Conservation (phyloP, 2,888 invertebrate genomes). For the Hedychridium roseum region DNA sequence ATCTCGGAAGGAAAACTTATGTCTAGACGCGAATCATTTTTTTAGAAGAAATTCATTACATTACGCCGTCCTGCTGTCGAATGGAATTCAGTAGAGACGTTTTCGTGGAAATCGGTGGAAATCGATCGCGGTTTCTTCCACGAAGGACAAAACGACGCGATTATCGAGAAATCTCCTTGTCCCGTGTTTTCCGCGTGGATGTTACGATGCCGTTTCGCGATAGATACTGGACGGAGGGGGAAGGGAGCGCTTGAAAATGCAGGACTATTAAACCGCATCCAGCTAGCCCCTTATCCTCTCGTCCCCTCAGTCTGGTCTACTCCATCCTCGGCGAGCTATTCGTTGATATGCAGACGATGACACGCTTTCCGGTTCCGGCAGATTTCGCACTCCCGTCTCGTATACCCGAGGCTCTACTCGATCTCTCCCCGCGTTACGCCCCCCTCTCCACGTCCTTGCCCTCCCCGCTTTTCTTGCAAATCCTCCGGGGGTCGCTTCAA, state of each 20-base stretch:
- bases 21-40: no score
- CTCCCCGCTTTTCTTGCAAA: slow-evolving; percentile 38
- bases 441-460: no score
- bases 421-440: slow-evolving; percentile 16
- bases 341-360: slow-evolving; percentile 52
- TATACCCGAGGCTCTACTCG: slow-evolving; percentile 17
- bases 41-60: no score
- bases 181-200: no score
- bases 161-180: slow-evolving; percentile 26
- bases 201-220: no score
- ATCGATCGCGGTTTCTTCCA: no score
- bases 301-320: not conserved
- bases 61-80: no score
- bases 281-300: slow-evolving; percentile 19
- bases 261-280: slow-evolving; percentile 39
- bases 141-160: slow-evolving; percentile 23
- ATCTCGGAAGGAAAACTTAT: no score
- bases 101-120: no score
- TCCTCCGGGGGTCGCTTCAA: slow-evolving; percentile 33
- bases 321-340: slow-evolving; percentile 24
- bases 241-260: slow-evolving; percentile 34
- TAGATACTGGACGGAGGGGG: no score
- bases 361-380: slow-evolving; percentile 51
- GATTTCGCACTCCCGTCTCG: slow-evolving; percentile 47
- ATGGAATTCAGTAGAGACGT: no score